Evolutionary conservation across 1,140 invertebrate species (phyloP).

Genomic region (Plectrocnemia conspersa): DNA sequence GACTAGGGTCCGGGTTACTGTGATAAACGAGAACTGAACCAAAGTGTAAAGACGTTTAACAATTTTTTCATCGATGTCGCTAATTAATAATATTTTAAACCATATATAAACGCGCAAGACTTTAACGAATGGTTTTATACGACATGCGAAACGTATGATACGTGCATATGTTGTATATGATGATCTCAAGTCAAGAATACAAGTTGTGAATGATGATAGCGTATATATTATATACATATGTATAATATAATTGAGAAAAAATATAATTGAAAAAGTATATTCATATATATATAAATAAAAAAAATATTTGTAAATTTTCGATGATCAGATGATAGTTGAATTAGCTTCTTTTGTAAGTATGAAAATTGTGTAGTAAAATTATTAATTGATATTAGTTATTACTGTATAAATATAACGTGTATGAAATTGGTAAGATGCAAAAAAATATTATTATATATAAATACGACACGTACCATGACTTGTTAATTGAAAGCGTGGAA

Average conservation of each 20-base stretch:
- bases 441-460: conserved; percentile 1
- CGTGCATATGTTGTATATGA: too few species aligned
- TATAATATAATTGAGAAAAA: too few species aligned
- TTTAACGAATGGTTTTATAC: not conserved
- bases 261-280: too few species aligned
- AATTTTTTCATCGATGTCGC: conserved; percentile 15
- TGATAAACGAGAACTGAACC: conserved; percentile 30
- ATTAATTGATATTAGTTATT: conserved; percentile 7
- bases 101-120: not conserved
- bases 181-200: too few species aligned
- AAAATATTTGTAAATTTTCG: too few species aligned
- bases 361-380: conserved; percentile 31
- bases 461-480: not conserved
- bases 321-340: too few species aligned
- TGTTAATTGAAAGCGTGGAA: not conserved
- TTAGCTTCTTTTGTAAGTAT: conserved; percentile 34
- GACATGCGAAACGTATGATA: too few species aligned
- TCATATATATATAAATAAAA: conserved; percentile 24
- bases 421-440: conserved; percentile 5
- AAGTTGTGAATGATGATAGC: too few species aligned
- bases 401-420: conserved; percentile 4
- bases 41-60: conserved; percentile 17
- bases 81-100: not conserved
- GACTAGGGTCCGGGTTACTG: conserved; percentile 46
- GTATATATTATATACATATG: too few species aligned